Conservation (phyloP, 2,797 vertebrate genomes). For the Helarctos malayanus region DNA sequence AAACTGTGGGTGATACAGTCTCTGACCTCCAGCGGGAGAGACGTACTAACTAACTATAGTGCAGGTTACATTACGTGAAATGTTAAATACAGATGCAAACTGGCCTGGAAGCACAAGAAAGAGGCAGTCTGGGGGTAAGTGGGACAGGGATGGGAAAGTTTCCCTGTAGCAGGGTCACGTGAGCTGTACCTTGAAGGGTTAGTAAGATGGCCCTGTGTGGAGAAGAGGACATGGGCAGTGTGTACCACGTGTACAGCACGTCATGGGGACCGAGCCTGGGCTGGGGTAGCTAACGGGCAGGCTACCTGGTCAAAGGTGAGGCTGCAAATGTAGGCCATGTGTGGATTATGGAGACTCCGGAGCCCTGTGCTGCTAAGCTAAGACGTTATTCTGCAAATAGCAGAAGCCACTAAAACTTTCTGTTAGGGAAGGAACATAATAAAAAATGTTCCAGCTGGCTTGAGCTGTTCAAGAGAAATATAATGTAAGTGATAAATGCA, state of each 20-base stretch:
- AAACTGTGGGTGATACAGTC: neutral
- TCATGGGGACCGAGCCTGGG: neutral
- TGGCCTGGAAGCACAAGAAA: neutral
- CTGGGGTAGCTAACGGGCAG: neutral
- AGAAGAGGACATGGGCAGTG: neutral
- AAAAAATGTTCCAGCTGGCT: neutral
- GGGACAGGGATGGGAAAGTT: neutral
- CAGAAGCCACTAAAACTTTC: neutral
- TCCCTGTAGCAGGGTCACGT: neutral
- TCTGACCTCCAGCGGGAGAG: neutral
- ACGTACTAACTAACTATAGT: neutral
- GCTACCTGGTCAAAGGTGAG: neutral
- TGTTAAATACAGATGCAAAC: neutral
- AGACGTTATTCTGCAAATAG: neutral
- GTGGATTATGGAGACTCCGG: fast-evolving
- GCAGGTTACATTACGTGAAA: neutral
- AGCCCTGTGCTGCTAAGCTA: neutral
- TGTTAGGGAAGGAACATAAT: neutral
- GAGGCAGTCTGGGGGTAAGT: neutral
- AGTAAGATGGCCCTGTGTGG: neutral
- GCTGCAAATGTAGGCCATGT: neutral
- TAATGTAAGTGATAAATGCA: neutral
- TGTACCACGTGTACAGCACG: fast-evolving
- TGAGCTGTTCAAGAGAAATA: neutral
- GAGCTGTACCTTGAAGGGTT: neutral